Evolutionary conservation across 64 coral and sea anemone genomes (phyloP).

Genomic region (Porites lutea): DNA sequence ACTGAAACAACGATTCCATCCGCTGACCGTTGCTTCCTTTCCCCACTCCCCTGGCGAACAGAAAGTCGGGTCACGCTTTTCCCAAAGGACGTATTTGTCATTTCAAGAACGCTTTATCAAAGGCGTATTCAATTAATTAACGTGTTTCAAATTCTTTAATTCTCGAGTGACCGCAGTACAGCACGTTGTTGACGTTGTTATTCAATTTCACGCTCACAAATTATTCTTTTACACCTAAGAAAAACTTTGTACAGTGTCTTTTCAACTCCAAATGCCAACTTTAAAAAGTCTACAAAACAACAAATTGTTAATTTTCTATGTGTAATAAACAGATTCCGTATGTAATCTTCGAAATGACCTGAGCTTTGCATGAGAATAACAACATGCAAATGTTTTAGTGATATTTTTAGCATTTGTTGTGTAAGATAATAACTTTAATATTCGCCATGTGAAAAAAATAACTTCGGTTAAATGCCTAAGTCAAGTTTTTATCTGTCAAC

Average conservation of each 20-base stretch:
- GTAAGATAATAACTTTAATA: not conserved
- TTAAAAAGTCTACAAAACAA: not conserved
- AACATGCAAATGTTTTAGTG: constrained; percentile 18
- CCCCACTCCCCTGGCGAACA: not conserved
- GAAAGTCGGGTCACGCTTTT: not conserved
- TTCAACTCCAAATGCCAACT: not conserved
- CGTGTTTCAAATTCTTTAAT: constrained; percentile 18
- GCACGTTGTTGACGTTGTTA: not conserved
- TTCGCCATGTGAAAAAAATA: not conserved
- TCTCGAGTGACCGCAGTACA: not conserved
- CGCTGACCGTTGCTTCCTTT: not conserved
- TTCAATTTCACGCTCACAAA: not conserved
- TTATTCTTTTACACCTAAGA: not conserved
- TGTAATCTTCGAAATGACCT: not conserved
- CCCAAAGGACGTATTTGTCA: not conserved
- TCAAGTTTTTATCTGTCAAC: not conserved
- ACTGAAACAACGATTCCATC: not conserved
- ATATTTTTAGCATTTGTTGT: constrained; percentile 32
- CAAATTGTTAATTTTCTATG: not conserved
- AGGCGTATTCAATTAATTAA: not conserved
- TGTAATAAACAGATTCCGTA: not conserved
- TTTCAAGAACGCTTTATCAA: not conserved
- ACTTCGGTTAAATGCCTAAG: not conserved
- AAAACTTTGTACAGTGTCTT: not conserved
- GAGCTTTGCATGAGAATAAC: not conserved